These are phyloP conservation scores for Bombylius discolor DNA, from an alignment of 2,888 invertebrate genomes.

Conservation along the genomic window DNA sequence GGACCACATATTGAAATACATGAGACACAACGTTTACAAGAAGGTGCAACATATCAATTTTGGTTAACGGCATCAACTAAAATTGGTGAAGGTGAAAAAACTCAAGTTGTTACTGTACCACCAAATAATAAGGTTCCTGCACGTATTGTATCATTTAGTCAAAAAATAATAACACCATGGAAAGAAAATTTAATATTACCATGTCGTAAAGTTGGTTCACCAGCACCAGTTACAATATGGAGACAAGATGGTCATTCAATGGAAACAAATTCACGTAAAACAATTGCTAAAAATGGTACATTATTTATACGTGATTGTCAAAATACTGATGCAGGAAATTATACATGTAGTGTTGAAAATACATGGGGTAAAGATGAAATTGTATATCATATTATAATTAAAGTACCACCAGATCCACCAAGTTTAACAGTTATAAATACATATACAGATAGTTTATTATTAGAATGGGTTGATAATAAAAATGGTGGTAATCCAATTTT, in stretches of 20 bases:
- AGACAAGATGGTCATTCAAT: slow-evolving; percentile 61
- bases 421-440: slow-evolving; percentile 66
- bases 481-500: slow-evolving; percentile 70
- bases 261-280: slow-evolving; percentile 55
- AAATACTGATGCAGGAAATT: slow-evolving; percentile 76
- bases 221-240: slow-evolving; percentile 65
- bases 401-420: slow-evolving; percentile 79
- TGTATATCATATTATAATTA: slow-evolving; percentile 51
- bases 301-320: slow-evolving; percentile 61
- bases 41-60: slow-evolving; percentile 59
- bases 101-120: slow-evolving; percentile 60
- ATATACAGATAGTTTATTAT: slow-evolving; percentile 67
- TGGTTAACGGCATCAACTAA: slow-evolving; percentile 65
- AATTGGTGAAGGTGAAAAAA: slow-evolving; percentile 72
- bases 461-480: slow-evolving; percentile 69
- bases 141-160: slow-evolving; percentile 76
- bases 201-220: slow-evolving; percentile 74
- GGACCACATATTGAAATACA: slow-evolving; percentile 56
- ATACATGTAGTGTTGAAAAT: slow-evolving; percentile 78
- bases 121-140: slow-evolving; percentile 74
- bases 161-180: slow-evolving; percentile 69
- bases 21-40: slow-evolving; percentile 56
- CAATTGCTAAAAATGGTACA: slow-evolving; percentile 56
- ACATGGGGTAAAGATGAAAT: slow-evolving; percentile 71
- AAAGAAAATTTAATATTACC: slow-evolving; percentile 71